Evolutionary conservation across 2,797 vertebrate species (phyloP), one percentile per base, ranked within the genome.

Genomic region (Pantherophis alleghaniensis): DNA sequence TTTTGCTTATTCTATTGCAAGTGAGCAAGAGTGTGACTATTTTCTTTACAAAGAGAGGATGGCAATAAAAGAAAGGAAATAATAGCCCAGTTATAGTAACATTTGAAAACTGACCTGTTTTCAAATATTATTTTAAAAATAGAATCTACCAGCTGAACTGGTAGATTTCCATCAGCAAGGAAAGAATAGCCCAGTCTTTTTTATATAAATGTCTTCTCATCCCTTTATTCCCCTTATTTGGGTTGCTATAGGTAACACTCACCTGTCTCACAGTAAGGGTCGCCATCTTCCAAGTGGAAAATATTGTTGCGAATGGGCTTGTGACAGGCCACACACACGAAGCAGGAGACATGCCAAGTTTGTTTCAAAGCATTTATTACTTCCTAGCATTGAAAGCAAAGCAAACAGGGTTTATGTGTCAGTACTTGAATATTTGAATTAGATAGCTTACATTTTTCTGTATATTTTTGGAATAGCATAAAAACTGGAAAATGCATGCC

Each of bases 311-410:
- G 98, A 97, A 99, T 99, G 92, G 99, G 99, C 95, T 99, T 98
- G 86, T 98, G 98, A 97, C 99, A 99, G 96, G 98, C 98, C 56
- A 97, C 97, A 87, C 99, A 99, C 94, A 99, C 97, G 47, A 99
- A 99, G 96, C 99, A 99, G 97, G 98, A 98, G 94, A 99, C 98
- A 0, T 99, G 99, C 99, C 99, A 99, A 92, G 99, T 99, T 97
- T 99, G 99, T 97, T 99, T 99, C 98, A 99, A 97, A 95, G 99
- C 99, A 95, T 99, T 99, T 98, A 99, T 99, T 95, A 99, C 98
- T 97, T 99, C 99, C 99, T 99, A 57, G 97, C 37, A 69, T 91
- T 94, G 37, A 92, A 51, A 24, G 91, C 94, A 96, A 90, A 92
- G 87, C 89, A 95, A 83, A 95, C 90, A 91, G 95, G 92, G 94